Conservation (phyloP, 2,888 invertebrate genomes). For the Cinara cedri region DNA sequence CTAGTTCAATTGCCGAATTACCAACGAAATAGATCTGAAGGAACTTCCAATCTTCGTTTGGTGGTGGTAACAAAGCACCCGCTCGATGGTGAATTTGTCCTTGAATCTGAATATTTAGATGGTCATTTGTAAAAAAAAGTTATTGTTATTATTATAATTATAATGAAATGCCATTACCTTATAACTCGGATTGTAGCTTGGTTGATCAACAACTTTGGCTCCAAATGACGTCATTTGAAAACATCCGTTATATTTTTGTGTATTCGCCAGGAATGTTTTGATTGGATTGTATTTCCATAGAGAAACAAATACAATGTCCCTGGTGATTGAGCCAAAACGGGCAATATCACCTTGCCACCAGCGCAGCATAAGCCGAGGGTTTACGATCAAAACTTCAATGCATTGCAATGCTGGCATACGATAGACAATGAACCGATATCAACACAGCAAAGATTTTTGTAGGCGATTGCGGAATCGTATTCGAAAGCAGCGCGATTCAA, state of each 20-base stretch:
- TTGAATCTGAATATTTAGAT: conserved; percentile 10
- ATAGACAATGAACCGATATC: conserved; percentile 15
- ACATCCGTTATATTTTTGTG: conserved; percentile 3
- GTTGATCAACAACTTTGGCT: conserved; percentile 19
- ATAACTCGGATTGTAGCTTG: conserved; percentile 9
- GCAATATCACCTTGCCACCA: conserved; percentile 16
- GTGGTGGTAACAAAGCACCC: conserved; percentile 1
- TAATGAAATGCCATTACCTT: conserved; percentile 8
- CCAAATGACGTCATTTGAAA: conserved; percentile 26
- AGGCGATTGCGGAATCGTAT: conserved; percentile 32
- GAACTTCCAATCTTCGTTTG: neutral
- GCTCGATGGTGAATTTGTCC: conserved; percentile 9
- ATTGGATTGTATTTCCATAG: conserved; percentile 14
- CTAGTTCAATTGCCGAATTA: neutral
- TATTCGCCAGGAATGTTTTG: conserved; percentile 11
- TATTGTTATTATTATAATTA: conserved; percentile 9
- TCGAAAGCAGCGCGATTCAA: conserved; percentile 26
- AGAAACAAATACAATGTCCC: conserved; percentile 16
- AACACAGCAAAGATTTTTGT: conserved; percentile 26
- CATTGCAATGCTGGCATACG: conserved; percentile 14
- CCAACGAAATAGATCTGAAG: conserved; percentile 18
- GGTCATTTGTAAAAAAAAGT: conserved; percentile 7
- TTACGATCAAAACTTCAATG: conserved; percentile 17
- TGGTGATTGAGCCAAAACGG: conserved; percentile 2
- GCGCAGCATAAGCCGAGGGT: conserved; percentile 13